Evolutionary conservation across 2,888 invertebrate species (phyloP).

Genomic region (Calameuta pallipes): DNA sequence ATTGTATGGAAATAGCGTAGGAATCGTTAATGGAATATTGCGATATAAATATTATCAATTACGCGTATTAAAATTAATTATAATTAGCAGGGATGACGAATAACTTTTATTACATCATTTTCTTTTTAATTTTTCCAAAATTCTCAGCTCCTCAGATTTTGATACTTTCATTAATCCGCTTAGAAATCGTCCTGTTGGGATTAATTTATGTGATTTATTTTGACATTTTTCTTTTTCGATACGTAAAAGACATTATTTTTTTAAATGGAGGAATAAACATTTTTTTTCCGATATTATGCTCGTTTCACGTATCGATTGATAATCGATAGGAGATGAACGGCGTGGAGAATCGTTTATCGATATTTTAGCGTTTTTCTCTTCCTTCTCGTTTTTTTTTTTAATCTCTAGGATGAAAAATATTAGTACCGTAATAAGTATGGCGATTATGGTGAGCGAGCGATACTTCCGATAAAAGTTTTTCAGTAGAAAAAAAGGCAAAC

Average conservation of each 20-base stretch:
- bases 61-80: not conserved
- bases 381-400: not conserved
- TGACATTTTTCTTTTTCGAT: not conserved
- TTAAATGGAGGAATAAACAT: not conserved
- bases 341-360: not conserved
- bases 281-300: not conserved
- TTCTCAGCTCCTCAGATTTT: not conserved
- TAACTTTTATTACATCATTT: not conserved
- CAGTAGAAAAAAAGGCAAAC: slow-evolving; percentile 4
- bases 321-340: not conserved
- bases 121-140: not conserved
- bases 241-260: not conserved
- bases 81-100: not conserved
- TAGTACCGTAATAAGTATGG: not conserved
- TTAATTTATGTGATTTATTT: not conserved
- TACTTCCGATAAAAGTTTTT: not conserved
- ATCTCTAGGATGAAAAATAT: not conserved
- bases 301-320: not conserved
- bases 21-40: not conserved
- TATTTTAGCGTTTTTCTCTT: not conserved
- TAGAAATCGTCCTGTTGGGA: not conserved
- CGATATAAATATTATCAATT: not conserved
- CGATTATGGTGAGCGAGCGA: not conserved
- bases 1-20: not conserved
- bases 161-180: not conserved